Evolutionary conservation across 2,888 invertebrate genomes (phyloP).

Genomic region (Herminia tarsipennalis): DNA sequence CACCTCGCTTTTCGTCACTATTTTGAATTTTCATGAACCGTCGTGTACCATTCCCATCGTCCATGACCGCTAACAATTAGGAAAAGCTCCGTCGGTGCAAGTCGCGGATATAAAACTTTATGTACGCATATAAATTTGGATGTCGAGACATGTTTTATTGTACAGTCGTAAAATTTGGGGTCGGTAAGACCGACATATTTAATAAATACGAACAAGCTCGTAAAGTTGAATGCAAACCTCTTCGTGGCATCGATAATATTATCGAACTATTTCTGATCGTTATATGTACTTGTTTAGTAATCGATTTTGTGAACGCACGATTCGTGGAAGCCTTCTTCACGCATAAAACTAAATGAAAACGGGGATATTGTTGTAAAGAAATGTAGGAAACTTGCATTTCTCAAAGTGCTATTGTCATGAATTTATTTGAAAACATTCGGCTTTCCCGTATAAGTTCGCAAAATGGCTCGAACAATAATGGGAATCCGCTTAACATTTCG

Average conservation of each 20-base stretch:
- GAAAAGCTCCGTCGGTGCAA: conserved; percentile 76
- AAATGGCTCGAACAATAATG: conserved; percentile 67
- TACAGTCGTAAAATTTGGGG: conserved; percentile 82
- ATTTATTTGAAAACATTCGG: conserved; percentile 47
- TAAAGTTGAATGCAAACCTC: conserved; percentile 80
- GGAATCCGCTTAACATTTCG: conserved; percentile 68
- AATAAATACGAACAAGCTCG: conserved; percentile 84
- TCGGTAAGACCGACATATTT: conserved; percentile 84
- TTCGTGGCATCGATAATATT: conserved; percentile 78
- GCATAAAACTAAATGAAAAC: conserved; percentile 14
- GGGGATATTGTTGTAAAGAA: conserved; percentile 13
- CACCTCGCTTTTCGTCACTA: conserved; percentile 54
- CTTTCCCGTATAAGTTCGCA: conserved; percentile 55
- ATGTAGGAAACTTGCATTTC: conserved; percentile 17
- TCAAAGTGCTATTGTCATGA: conserved; percentile 29
- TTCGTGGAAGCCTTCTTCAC: conserved; percentile 1
- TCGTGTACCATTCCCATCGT: conserved; percentile 56
- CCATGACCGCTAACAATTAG: conserved; percentile 84
- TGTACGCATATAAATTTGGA: conserved; percentile 84
- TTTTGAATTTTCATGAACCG: conserved; percentile 60
- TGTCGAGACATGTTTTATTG: conserved; percentile 86
- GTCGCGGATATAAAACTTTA: conserved; percentile 85
- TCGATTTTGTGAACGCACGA: conserved; percentile 29
- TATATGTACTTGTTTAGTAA: conserved; percentile 44
- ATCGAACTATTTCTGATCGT: conserved; percentile 70